Evolutionary conservation across 2,113 vertebrate genomes (phyloP).

Genomic region (Neopipo cinnamomea): DNA sequence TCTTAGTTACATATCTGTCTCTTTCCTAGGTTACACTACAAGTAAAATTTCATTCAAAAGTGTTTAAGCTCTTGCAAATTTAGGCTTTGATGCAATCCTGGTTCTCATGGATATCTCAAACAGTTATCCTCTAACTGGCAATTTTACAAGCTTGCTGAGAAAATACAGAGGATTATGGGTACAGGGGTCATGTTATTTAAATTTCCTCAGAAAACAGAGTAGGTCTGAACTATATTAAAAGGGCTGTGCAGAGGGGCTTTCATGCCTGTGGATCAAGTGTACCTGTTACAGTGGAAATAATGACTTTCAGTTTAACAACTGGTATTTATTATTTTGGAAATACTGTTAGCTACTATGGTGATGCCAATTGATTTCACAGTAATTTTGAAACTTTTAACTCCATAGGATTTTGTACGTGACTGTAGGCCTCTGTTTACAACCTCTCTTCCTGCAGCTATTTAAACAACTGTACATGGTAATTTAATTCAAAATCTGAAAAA

Average conservation of each 20-base stretch:
- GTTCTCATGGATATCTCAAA: background rate
- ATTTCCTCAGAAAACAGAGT: background rate
- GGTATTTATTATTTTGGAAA: background rate
- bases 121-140: background rate
- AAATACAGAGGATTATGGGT: background rate
- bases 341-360: constrained; percentile 42
- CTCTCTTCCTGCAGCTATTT: background rate
- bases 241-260: background rate
- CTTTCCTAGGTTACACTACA: background rate
- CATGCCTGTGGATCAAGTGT: background rate
- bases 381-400: constrained; percentile 31
- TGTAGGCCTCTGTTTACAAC: constrained; percentile 17
- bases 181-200: accelerated
- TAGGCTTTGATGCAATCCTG: background rate
- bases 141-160: background rate
- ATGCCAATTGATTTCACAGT: constrained; percentile 13
- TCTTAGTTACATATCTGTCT: background rate
- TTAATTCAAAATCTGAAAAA: constrained; percentile 1
- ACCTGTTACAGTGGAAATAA: background rate
- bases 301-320: background rate
- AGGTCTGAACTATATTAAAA: background rate
- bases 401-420: background rate
- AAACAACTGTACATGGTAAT: background rate
- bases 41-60: background rate
- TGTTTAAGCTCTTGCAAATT: background rate